Evolutionary conservation across 2,888 invertebrate species (phyloP), one percentile per base, ranked within the genome.

Genomic region (Petrophora chlorosata): DNA sequence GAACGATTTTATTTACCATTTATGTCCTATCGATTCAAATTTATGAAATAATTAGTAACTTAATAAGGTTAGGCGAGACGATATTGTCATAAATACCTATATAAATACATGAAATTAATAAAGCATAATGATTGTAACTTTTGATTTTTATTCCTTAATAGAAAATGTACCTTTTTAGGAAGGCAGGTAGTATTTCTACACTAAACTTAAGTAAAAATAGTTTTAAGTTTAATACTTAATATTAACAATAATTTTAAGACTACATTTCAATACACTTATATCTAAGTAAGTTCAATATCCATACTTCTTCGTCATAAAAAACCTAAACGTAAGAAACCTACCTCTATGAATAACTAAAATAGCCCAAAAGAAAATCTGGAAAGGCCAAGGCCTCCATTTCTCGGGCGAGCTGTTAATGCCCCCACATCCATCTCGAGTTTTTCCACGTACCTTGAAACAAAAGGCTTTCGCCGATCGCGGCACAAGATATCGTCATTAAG

Each of bases 71-170:
- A 91, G 91, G 85, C 85, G 91, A 91, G 91, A 91, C 89, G 90
- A 86, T 91, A 91, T 91, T 91, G 90, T 91, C 91, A 90, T 91
- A 90, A 90, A 91, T 91, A 61, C 54, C 56, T 61, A 91, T 90
- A 91, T 90, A 90, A 90, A 90, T 90, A 91, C 90, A 89, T 90
- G 88, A 90, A 90, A 90, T 90, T 90, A 91, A 91, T 91, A 91
- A 91, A 91, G 90, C 90, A 91, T 89, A 89, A 89, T 90, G 88
- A 91, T 91, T 91, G 90, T 90, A 91, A 67, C 67, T 61, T 56
- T 66, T 75, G 75, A 79, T 82, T 85, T 90, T 88, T 76, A 82
- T 85, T 87, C n/a, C n/a, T n/a, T n/a, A n/a, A n/a, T n/a, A n/a
- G n/a, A n/a, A n/a, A n/a, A n/a, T n/a, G n/a, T n/a, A n/a, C n/a